A percentile compares a stretch with the other conserved stretches of the same genome.
Evolutionary conservation across 2,888 invertebrate genomes (phyloP).

Genomic region (Melieria crassipennis): DNA sequence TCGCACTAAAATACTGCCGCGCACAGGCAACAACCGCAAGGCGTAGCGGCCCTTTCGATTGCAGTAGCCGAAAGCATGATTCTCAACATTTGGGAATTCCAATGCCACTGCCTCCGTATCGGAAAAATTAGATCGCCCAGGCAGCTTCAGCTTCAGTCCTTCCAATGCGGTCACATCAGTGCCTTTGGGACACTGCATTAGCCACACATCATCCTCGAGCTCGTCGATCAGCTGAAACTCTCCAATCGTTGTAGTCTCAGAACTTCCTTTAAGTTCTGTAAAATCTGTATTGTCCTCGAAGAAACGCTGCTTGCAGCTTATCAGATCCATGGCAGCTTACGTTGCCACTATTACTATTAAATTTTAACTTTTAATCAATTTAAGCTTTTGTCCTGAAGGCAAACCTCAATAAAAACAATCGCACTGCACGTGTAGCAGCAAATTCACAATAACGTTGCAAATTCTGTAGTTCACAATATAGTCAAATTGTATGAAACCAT

Average conservation of each 20-base stretch:
- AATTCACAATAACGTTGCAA: neutral
- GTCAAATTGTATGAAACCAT: neutral
- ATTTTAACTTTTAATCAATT: neutral
- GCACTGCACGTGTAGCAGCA: neutral
- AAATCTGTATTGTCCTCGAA: constrained; percentile 41
- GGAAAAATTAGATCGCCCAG: constrained; percentile 47
- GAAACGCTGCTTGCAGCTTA: constrained; percentile 30
- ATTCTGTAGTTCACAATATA: neutral
- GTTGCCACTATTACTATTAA: neutral
- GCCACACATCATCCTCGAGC: constrained; percentile 51
- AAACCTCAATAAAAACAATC: neutral
- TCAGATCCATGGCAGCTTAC: constrained; percentile 9
- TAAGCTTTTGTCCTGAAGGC: neutral
- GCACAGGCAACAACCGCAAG: constrained; percentile 46
- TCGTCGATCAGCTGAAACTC: constrained; percentile 45
- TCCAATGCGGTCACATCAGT: constrained; percentile 43
- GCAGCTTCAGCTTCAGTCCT: constrained; percentile 50
- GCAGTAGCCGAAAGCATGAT: constrained; percentile 47
- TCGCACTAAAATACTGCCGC: constrained; percentile 49
- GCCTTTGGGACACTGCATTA: constrained; percentile 52
- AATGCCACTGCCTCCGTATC: constrained; percentile 48
- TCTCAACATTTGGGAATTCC: constrained; percentile 40
- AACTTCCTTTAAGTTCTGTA: constrained; percentile 39
- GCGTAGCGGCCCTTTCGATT: constrained; percentile 45
- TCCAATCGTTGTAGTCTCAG: constrained; percentile 39